Conservation (phyloP, 2,113 vertebrate genomes). For the Hyperopisus bebe region DNA sequence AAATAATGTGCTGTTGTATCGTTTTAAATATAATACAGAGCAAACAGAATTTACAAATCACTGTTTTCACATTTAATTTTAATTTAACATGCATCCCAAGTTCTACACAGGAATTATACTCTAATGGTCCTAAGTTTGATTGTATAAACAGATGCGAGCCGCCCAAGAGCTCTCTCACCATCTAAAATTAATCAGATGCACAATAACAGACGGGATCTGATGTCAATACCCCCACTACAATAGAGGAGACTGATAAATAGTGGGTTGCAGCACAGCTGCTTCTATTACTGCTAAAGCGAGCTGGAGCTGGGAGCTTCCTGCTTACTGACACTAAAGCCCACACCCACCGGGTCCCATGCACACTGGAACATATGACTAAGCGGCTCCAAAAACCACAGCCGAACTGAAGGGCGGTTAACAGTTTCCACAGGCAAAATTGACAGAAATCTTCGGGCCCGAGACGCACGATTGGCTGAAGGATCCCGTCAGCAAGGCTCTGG, state of each 20-base stretch:
- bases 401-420: neutral
- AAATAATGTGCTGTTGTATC: neutral
- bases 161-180: neutral
- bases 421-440: neutral
- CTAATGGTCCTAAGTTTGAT: neutral
- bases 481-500: neutral
- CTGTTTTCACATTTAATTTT: neutral
- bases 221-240: neutral
- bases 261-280: neutral
- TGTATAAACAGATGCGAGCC: neutral
- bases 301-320: neutral
- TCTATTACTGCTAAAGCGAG: neutral
- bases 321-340: neutral
- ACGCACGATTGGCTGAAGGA: neutral
- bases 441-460: neutral
- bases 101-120: neutral
- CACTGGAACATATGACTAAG: neutral
- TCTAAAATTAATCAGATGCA: neutral
- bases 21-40: neutral
- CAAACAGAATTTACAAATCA: neutral
- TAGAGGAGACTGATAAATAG: neutral
- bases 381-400: neutral
- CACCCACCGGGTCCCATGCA: neutral
- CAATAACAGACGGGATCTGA: neutral
- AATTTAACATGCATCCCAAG: neutral